Evolutionary conservation across 1,140 invertebrate species (phyloP), one percentile per base, ranked within the genome.

Genomic region (Chironomus striatipennis): DNA sequence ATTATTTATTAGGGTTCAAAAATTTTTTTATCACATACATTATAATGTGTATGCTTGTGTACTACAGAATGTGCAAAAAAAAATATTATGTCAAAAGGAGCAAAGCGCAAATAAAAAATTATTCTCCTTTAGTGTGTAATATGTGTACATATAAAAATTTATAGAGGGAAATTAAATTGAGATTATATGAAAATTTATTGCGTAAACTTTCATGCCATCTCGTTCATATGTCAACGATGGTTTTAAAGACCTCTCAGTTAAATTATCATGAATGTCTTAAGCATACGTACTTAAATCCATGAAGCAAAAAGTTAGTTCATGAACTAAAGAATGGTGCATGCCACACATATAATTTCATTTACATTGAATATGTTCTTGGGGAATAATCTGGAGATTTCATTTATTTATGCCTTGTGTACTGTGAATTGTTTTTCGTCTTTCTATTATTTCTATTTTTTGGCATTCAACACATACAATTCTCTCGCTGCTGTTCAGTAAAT

Each of bases 171-270:
- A 70, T 70, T 70, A 70, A 70, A 70, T 18, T 70, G 20, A 70
- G 65, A 70, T 70, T 70, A 70, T 70, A 20, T 70, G 65, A 20
- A 70, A 70, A 70, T 70, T 70, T 70, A 70, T 70, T 70, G 65
- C 65, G 20, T 10, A 70, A 70, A 57, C 47, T 57, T 57, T 15
- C n/a, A 5, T 34, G 24, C 24, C 24, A 34, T 34, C 24, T 34
- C 24, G 24, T 34, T 34, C 24, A n/a, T 57, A 12, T 57, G 47
- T 57, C 15, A n/a, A n/a, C n/a, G n/a, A 15, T 57, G 47, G 12
- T 57, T 47, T 57, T 57, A 57, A 57, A 15, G 47, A 34, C 12
- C 12, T 12, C 12, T 57, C 12, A 57, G 8, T 57, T 57, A n/a
- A 57, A 57, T 57, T 57, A 34, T 34, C 24, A 34, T 34, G 24